phyloP scores from a whole-genome alignment of 2,888 invertebrate genomes.

The Phalera bucephala region DNA sequence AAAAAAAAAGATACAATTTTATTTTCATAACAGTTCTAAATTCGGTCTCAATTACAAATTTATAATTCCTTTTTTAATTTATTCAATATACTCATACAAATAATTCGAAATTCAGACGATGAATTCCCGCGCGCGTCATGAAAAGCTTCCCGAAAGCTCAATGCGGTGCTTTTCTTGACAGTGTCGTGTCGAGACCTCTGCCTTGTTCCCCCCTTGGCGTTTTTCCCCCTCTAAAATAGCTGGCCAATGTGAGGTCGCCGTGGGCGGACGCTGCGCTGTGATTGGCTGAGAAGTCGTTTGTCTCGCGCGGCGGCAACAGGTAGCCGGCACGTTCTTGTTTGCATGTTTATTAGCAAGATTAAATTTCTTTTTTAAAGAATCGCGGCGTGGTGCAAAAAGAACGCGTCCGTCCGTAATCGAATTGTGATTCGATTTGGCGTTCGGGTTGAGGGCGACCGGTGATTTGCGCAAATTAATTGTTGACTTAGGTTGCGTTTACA shows the following conservation, averaged over 20 bases:
- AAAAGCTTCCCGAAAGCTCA: constrained; percentile 80
- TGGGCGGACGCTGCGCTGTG: constrained; percentile 71
- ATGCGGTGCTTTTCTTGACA: constrained; percentile 79
- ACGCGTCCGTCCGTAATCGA: constrained; percentile 54
- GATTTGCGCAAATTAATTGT: constrained; percentile 38
- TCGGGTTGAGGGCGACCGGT: constrained; percentile 25
- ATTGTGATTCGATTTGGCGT: constrained; percentile 55
- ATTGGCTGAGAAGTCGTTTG: constrained; percentile 69
- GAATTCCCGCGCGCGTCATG: constrained; percentile 62
- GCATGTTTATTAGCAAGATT: constrained; percentile 81
- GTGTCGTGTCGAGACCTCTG: constrained; percentile 68
- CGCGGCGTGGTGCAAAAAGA: constrained; percentile 53
- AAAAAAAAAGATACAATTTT: constrained; percentile 2
- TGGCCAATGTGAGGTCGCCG: constrained; percentile 65
- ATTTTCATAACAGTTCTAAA: neutral
- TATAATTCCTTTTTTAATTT: constrained; percentile 12
- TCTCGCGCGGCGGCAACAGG: constrained; percentile 82
- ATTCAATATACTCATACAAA: constrained; percentile 26
- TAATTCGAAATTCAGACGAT: constrained; percentile 27
- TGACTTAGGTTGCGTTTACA: constrained; percentile 22
- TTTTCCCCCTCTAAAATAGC: constrained; percentile 51
- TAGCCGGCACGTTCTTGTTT: constrained; percentile 75
- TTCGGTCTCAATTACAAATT: neutral
- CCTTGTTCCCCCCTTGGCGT: constrained; percentile 34
- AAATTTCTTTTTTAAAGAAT: constrained; percentile 75